These are phyloP conservation scores for Malurus cyaneus DNA, from an alignment of 2,113 vertebrate species.

Conservation along the genomic window DNA sequence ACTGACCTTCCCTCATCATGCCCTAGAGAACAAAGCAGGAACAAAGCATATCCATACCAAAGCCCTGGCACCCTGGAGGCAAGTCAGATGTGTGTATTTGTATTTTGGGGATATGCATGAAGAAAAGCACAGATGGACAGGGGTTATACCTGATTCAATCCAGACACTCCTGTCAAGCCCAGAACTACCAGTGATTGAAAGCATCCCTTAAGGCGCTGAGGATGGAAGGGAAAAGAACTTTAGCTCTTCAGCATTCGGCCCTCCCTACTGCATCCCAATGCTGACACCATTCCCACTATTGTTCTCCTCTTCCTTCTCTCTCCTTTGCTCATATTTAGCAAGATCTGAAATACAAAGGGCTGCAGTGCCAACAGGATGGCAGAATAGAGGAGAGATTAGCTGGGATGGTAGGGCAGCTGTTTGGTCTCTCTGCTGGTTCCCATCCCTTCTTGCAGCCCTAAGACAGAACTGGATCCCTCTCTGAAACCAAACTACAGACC, in stretches of 20 bases:
- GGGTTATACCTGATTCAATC: background rate
- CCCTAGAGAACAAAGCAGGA: background rate
- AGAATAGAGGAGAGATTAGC: background rate
- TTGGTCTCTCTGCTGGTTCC: background rate
- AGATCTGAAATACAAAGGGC: background rate
- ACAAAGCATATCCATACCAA: background rate
- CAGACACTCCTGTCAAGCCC: accelerated
- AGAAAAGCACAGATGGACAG: background rate
- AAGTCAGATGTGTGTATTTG: background rate
- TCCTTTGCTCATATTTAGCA: background rate
- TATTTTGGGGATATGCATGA: background rate
- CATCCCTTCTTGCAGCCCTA: background rate
- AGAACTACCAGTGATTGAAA: background rate
- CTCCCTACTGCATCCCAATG: background rate
- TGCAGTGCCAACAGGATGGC: accelerated
- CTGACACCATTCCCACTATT: background rate
- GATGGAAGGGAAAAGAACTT: background rate
- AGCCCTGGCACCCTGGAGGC: background rate
- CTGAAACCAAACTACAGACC: background rate
- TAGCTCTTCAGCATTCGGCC: background rate
- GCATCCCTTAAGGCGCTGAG: background rate
- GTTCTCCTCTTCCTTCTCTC: background rate
- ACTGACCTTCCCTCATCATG: background rate
- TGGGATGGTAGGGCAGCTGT: background rate
- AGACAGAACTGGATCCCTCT: background rate